Evolutionary conservation across 2,888 invertebrate species (phyloP), one percentile per base, ranked within the genome.

Genomic region (Caenorhabditis macrosperma): DNA sequence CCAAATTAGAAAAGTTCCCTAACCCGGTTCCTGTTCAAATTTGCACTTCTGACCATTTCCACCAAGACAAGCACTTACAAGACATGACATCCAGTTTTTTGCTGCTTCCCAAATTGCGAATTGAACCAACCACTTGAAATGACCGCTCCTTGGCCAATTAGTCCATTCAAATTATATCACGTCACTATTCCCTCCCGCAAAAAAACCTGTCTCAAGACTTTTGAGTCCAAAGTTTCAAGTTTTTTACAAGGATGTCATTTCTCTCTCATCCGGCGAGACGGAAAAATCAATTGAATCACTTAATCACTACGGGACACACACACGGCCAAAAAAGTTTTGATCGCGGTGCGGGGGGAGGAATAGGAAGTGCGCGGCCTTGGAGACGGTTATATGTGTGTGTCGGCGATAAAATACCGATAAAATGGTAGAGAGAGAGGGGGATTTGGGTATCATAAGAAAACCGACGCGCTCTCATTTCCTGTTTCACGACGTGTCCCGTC

Each of bases 281-380:
- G 24, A 48, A 30, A 54, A 60, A 60, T 44, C 60, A 28, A 44
- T 59, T 12, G 26, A 10, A 20, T 38, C 20, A 15, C 30, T 50
- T 28, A 28, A 17, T 52, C 52, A 26, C 30, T 24, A 28, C 30
- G 54, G 10, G 4, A 30, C 17, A 15, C 28, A 15, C n/a, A 33
- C 4, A 10, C 59, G 24, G 55, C 1, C 30, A 64, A 64, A 74
- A 64, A 59, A 57, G 24, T 55, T 44, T 44, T 55, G 57, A 64
- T 48, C 28, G 63, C 46, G 52, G 38, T 61, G 61, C 57, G 52
- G 48, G 50, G 24, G 20, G 41, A 38, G 52, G 52, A 24, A 52
- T 63, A 74, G 74, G 74, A 64, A 74, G 74, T 74, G 64, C 74
- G 74, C 59, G 59, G 74, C 64, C 74, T 64, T 74, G 64, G 63